A percentile compares a stretch with the other conserved stretches of the same genome.
These are phyloP conservation scores for Psophia crepitans DNA, from an alignment of 2,113 vertebrate species.

Conservation along the genomic window DNA sequence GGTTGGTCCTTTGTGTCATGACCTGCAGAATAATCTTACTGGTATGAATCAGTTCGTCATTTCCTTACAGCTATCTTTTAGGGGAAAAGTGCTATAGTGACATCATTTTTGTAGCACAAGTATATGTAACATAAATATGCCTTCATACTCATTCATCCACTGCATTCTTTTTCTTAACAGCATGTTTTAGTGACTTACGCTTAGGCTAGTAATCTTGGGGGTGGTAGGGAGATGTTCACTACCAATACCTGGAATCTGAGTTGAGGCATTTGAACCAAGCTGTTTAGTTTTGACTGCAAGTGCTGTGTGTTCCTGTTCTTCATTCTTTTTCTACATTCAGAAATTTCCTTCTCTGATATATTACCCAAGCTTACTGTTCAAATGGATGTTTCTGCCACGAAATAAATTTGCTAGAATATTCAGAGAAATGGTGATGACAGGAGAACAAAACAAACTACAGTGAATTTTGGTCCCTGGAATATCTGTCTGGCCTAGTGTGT, in stretches of 20 bases:
- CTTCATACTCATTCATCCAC: not conserved
- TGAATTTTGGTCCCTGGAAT: not conserved
- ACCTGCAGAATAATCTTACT: not conserved
- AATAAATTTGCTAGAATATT: not conserved
- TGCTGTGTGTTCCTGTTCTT: not conserved
- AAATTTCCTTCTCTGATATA: not conserved
- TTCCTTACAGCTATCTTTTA: not conserved
- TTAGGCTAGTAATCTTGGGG: not conserved
- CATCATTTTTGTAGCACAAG: too few relatives aligned
- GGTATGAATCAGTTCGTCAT: not conserved
- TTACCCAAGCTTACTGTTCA: not conserved
- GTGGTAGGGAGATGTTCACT: not conserved
- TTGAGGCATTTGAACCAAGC: not conserved
- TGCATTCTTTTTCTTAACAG: not conserved
- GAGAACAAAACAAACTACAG: not conserved
- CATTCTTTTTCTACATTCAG: not conserved
- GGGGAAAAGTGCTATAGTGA: not conserved
- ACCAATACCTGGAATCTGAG: not conserved
- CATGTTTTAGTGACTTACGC: not conserved
- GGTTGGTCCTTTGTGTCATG: not conserved
- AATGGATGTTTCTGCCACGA: not conserved
- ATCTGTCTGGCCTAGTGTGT: not conserved
- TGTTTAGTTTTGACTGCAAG: not conserved
- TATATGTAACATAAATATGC: too few relatives aligned
- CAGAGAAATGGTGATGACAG: not conserved